Percentiles rank a stretch among this genome's conserved stretches.
These are phyloP conservation scores for Phenacoccus solenopsis DNA, from an alignment of 1,140 invertebrate genomes.

Conservation along the genomic window DNA sequence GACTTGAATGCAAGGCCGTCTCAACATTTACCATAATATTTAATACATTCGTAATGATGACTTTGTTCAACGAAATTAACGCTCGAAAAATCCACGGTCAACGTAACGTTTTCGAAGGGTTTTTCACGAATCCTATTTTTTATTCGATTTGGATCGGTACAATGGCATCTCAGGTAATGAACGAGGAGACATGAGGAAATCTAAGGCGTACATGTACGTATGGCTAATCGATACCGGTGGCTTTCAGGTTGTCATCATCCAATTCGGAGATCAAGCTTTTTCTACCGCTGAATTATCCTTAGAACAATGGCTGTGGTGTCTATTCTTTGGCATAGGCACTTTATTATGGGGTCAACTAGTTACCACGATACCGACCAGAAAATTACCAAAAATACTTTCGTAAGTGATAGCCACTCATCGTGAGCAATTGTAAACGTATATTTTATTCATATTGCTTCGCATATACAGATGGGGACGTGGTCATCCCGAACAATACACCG, in stretches of 20 bases:
- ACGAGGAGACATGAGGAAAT: too few species aligned
- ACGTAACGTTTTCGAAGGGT: constrained; percentile 91
- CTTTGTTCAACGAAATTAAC: constrained; percentile 99
- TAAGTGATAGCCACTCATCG: too few species aligned
- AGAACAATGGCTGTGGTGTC: constrained; percentile 98
- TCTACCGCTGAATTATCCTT: constrained; percentile 75
- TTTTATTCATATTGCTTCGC: constrained; percentile 6
- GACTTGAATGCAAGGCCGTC: constrained; percentile 63
- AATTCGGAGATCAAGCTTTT: constrained; percentile 95
- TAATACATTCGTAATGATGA: constrained; percentile 99
- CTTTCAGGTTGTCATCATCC: constrained; percentile 87
- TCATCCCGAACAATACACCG: constrained; percentile 74
- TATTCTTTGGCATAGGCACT: constrained; percentile 91
- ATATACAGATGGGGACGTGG: constrained; percentile 77
- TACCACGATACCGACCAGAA: constrained; percentile 87
- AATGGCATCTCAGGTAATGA: constrained; percentile 81
- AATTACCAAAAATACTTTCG: constrained; percentile 86
- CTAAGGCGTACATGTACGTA: too few species aligned
- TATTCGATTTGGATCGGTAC: constrained; percentile 96
- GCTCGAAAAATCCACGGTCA: constrained; percentile 98
- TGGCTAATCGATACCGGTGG: too few species aligned
- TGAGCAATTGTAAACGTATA: too few species aligned
- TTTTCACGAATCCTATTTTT: constrained; percentile 97
- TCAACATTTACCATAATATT: constrained; percentile 97
- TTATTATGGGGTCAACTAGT: constrained; percentile 96